phyloP scores from a whole-genome alignment of 2,888 invertebrate species.

The Heliconius cydno region DNA sequence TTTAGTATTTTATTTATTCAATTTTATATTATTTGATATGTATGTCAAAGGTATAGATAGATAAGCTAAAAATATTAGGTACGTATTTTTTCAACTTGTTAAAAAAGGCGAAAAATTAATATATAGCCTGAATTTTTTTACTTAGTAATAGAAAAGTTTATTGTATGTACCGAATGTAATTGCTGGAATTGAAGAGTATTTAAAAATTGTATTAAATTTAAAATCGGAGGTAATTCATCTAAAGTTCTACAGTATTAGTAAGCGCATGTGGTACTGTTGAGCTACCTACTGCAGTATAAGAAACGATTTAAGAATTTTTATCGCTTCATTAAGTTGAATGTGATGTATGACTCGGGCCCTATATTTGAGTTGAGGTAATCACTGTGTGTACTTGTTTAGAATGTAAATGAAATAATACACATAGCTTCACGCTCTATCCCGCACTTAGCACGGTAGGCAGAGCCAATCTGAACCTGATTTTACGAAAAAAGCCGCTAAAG shows the following conservation, averaged over 20 bases:
- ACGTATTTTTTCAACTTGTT: too few relatives aligned
- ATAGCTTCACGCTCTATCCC: not conserved
- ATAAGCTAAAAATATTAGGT: too few relatives aligned
- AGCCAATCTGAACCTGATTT: not conserved
- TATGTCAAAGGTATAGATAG: not conserved
- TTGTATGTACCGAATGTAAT: too few relatives aligned
- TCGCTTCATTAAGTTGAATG: constrained; percentile 26
- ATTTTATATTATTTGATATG: not conserved
- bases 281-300: not conserved
- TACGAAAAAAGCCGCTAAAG: too few relatives aligned
- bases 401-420: not conserved
- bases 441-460: not conserved
- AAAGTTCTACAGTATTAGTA: constrained; percentile 7
- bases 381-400: not conserved
- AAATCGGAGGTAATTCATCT: not conserved
- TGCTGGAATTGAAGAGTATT: not conserved
- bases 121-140: not conserved
- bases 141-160: too few relatives aligned
- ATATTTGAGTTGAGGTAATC: constrained; percentile 15
- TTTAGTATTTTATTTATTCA: too few relatives aligned
- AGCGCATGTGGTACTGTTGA: not conserved
- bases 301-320: constrained; percentile 31
- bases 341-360: constrained; percentile 14
- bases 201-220: not conserved
- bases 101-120: not conserved